Conservation (phyloP, 1,140 invertebrate genomes). For the Scylla paramamosain region DNA sequence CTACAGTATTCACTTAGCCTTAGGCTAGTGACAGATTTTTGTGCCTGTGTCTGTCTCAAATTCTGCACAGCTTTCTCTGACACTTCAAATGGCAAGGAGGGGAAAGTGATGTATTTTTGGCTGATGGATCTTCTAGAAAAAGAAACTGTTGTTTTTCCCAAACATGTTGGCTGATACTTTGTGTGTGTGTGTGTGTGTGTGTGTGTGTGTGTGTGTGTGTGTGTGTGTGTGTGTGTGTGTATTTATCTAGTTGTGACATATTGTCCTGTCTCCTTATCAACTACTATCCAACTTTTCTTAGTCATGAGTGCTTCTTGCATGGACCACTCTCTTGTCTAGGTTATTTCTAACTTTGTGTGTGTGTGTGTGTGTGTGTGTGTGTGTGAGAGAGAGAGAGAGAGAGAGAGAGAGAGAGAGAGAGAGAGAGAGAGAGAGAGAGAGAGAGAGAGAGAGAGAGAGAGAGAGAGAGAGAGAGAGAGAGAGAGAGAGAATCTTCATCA, state of each 20-base stretch:
- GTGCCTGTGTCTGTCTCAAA: background rate
- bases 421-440: too few relatives aligned
- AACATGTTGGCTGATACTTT: background rate
- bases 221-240: too few relatives aligned
- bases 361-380: background rate
- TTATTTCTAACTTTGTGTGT: too few relatives aligned
- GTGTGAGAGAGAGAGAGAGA: conserved; percentile 4
- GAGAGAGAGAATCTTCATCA: background rate
- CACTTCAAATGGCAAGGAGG: background rate
- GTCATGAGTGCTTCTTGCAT: too few relatives aligned
- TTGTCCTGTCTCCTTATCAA: too few relatives aligned
- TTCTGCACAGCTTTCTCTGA: background rate
- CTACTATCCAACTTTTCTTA: too few relatives aligned
- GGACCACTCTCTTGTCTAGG: too few relatives aligned
- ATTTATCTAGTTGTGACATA: too few relatives aligned
- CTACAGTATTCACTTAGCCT: background rate
- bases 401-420: background rate
- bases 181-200: background rate
- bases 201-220: too few relatives aligned
- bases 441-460: too few relatives aligned
- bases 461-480: background rate
- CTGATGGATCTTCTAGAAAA: background rate
- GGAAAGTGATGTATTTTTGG: background rate
- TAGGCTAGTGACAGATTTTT: background rate
- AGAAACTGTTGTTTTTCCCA: too few relatives aligned